Conservation (phyloP, 2,797 vertebrate genomes). For the Pangasius macronema region DNA sequence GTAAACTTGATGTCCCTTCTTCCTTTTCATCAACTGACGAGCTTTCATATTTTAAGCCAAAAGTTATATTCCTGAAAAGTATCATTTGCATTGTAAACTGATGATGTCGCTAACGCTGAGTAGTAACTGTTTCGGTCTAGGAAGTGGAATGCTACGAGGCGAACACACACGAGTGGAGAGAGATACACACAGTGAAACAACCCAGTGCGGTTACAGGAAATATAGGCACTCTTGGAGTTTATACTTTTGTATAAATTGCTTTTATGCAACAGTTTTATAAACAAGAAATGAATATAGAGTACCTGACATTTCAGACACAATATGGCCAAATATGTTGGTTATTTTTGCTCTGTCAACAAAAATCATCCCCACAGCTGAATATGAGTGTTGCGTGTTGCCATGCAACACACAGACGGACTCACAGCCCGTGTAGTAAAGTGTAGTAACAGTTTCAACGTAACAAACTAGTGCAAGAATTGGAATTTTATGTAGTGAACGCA, state of each 20-base stretch:
- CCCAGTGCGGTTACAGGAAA: too few species aligned
- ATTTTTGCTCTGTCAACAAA: too few species aligned
- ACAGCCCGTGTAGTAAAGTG: background rate
- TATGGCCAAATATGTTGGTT: too few species aligned
- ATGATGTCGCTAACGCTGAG: background rate
- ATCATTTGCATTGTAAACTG: background rate
- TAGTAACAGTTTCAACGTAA: background rate
- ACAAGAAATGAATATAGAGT: too few species aligned
- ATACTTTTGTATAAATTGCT: background rate
- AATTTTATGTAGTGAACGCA: too few species aligned
- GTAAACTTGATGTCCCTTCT: background rate
- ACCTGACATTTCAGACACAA: too few species aligned
- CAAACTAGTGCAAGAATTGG: too few species aligned
- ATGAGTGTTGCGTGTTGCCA: background rate
- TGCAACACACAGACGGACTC: background rate
- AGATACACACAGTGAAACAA: background rate
- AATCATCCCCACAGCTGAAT: background rate
- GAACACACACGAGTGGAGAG: background rate
- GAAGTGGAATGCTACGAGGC: background rate
- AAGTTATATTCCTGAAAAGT: too few species aligned
- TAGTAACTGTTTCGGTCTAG: background rate
- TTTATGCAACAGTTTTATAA: background rate
- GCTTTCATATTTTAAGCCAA: background rate
- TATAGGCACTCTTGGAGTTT: background rate
- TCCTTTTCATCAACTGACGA: background rate